Evolutionary conservation across 2,888 invertebrate genomes (phyloP).

Genomic region (Epistrophe eligans): DNA sequence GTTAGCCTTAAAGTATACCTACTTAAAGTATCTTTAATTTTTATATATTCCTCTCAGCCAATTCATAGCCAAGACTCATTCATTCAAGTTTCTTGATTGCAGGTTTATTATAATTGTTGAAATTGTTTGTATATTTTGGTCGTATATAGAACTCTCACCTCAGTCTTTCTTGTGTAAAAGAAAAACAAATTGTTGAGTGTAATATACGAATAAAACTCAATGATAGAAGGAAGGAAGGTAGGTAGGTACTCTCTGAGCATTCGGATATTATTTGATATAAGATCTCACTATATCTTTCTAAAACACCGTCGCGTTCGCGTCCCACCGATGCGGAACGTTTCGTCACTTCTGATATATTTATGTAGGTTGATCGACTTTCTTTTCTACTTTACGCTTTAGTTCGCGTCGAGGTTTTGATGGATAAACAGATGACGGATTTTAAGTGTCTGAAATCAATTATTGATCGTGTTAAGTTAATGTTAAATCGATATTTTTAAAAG

Average conservation of each 20-base stretch:
- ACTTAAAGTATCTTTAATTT: too few relatives aligned
- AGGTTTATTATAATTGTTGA: too few relatives aligned
- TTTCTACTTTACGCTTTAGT: constrained; percentile 15
- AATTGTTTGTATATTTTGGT: too few relatives aligned
- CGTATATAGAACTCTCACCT: too few relatives aligned
- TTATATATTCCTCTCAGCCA: too few relatives aligned
- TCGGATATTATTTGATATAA: not conserved
- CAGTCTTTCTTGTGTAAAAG: too few relatives aligned
- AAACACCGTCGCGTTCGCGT: not conserved
- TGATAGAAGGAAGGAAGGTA: too few relatives aligned
- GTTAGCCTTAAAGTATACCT: too few relatives aligned
- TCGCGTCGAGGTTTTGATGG: constrained; percentile 12
- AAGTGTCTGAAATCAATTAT: not conserved
- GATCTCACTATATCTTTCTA: not conserved
- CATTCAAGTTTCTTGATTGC: too few relatives aligned
- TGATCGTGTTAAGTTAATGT: not conserved
- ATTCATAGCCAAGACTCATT: too few relatives aligned
- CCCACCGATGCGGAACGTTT: not conserved
- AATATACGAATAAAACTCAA: too few relatives aligned
- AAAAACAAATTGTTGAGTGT: too few relatives aligned
- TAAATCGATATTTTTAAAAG: not conserved
- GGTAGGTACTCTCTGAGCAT: not conserved
- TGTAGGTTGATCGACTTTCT: constrained; percentile 11
- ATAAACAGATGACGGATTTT: not conserved
- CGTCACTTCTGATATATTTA: not conserved